Base-by-base conservation (phyloP, 2,113 vertebrate genomes). In the Dinomys branickii region DNA sequence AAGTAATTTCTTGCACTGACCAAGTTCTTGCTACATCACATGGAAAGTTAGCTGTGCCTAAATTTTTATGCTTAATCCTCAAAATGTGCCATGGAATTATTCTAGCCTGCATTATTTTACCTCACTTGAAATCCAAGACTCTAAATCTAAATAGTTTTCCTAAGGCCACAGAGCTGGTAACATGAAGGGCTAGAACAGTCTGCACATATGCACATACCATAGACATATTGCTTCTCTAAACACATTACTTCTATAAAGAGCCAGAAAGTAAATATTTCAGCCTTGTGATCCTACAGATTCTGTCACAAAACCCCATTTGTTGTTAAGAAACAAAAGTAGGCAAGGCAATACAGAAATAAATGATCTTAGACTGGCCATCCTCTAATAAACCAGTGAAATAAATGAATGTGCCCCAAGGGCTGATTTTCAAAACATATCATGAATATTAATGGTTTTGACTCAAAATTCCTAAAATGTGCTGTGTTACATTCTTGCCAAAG, bases 401-500 rank as follows among this genome's bases (percentile, higher is more conserved):
- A 98, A 98, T 96, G 95, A 97, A 96, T 96, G 90, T 12, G 89
- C 95, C 95, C 98, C 94, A 96, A 86, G 93, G 86, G 94, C 88
- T 97, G 92, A 50, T 95, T 98, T 98, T 56, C 38, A 97, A 95
- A 98, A 92, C 44, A 89, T 67, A 95, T 95, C 93, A 97, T 97
- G 98, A 98, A 98, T 98, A 98, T 98, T 98, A 98, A 98, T 91
- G 33, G 65, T 94, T 96, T 87, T 94, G 95, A 97, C 24, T 88
- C 58, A 97, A 91, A 86, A 50, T 50, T 97, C 94, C 97, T 98
- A 95, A 94, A 98, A 97, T 97, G 91, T 97, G 96, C 97, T 94
- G 97, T 97, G 97, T 97, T 94, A 96, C 96, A 82, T 33, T 95
- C 95, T 89, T 96, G 97, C 94, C 94, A 94, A 47, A 33, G 97